These are phyloP conservation scores for Lissonota sp. DNA, from an alignment of 2,888 invertebrate genomes.

Conservation along the genomic window DNA sequence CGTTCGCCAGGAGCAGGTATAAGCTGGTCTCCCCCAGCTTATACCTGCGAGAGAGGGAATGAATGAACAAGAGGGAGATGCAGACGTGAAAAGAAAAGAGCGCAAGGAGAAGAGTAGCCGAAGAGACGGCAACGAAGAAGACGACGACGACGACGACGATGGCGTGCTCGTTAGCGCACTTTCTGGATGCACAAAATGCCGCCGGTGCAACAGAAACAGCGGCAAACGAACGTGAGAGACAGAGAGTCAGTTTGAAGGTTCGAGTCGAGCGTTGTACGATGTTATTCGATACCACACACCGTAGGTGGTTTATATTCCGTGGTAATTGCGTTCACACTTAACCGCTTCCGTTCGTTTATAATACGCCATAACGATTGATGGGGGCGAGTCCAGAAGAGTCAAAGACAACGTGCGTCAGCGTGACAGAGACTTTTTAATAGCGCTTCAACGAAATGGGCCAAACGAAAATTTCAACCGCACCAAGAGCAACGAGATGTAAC, in stretches of 20 bases:
- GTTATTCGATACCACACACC: constrained; percentile 79
- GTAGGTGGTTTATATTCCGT: constrained; percentile 76
- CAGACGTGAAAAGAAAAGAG: constrained; percentile 58
- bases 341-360: constrained; percentile 72
- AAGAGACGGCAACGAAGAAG: neutral
- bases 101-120: constrained; percentile 40
- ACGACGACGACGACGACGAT: constrained; percentile 15
- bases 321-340: constrained; percentile 82
- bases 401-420: neutral
- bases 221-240: constrained; percentile 18
- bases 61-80: constrained; percentile 47
- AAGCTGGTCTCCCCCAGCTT: neutral
- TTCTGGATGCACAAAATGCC: constrained; percentile 59
- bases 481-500: constrained; percentile 56
- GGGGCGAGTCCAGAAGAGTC: constrained; percentile 26
- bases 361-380: constrained; percentile 62
- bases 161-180: constrained; percentile 77
- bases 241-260: constrained; percentile 33
- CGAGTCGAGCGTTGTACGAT: constrained; percentile 74
- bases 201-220: constrained; percentile 51
- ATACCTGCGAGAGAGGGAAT: constrained; percentile 33
- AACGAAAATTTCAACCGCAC: constrained; percentile 48
- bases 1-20: constrained; percentile 74
- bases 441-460: constrained; percentile 47
- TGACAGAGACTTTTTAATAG: neutral